Evolutionary conservation across 2,113 vertebrate species (phyloP).

Genomic region (Carlito syrichta): DNA sequence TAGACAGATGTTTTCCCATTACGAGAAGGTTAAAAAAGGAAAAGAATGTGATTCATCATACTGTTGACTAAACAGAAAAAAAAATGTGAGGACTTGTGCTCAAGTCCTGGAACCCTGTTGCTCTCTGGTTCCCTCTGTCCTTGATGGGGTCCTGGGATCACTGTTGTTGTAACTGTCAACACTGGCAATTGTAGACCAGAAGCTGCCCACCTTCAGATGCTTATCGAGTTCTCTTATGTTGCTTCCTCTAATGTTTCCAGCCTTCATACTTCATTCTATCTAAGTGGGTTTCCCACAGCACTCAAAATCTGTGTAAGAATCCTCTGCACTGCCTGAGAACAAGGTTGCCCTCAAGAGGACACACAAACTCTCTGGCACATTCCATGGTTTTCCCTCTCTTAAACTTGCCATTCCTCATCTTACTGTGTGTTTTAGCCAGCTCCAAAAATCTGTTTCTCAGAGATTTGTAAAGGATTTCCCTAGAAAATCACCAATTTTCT

Average conservation of each 20-base stretch:
- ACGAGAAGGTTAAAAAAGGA: background rate
- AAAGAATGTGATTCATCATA: background rate
- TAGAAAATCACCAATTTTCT: background rate
- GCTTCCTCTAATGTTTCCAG: background rate
- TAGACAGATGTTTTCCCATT: background rate
- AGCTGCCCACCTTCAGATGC: background rate
- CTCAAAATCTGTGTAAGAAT: background rate
- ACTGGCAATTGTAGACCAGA: background rate
- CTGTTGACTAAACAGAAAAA: background rate
- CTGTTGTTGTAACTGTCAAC: background rate
- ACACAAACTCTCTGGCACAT: background rate
- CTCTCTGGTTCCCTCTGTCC: background rate
- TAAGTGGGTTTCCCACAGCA: background rate
- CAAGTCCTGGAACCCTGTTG: background rate
- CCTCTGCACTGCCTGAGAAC: background rate
- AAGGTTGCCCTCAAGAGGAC: background rate
- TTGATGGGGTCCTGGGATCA: background rate
- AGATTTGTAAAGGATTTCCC: background rate
- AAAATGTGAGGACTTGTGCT: background rate
- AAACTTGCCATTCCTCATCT: background rate
- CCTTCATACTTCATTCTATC: background rate
- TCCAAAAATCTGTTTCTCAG: background rate
- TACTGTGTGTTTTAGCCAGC: background rate
- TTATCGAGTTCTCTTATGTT: background rate
- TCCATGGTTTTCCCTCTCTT: background rate